Base-by-base conservation (phyloP, 92 coral and sea anemone genomes). In the Epizoanthus stellaris region DNA sequence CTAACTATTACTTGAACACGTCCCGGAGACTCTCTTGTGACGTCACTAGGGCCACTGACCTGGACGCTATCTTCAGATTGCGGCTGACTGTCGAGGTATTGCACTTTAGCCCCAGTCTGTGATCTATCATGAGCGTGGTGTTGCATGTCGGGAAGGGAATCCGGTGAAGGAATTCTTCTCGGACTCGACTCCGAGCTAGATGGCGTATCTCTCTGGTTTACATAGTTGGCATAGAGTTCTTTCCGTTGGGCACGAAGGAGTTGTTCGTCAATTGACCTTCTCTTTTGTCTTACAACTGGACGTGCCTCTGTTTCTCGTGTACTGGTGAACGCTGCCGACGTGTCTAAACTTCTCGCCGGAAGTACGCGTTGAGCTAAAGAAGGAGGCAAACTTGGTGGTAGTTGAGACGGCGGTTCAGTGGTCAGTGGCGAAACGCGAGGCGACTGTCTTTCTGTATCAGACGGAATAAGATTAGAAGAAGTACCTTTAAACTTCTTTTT, bases 401-500 rank as follows among this genome's bases (percentile, higher is more conserved):
- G 65, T 45, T 77, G 77, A 21, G 95, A 85, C 19, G 64, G 40
- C 10, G 90, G 56, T 47, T 79, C 70, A 10, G 80, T 80, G 10
- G 88, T 74, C 38, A 75, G 70, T 4, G 87, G 87, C 17, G 83
- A 79, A 16, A 42, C 34, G 40, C 38, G 25, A 9, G 56, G 2
- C 56, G 56, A 52, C 14, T 52, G 56, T 52, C 3, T 52, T 10
- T 79, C 83, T 17, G 83, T 42, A 62, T 79, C 71, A 16, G 71
- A 9, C 19, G n/a, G 15, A 43, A 6, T 63, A 20, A 20, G 12
- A 62, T 42, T 36, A 43, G 58, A 5, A 3, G 70, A 63, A 79
- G 53, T 23, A 20, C 60, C 43, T 79, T 63, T 95, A 59, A 89
- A 70, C 89, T 94, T 94, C 85, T 87, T 91, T 67, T 89, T 93